Evolutionary conservation across 2,888 invertebrate genomes (phyloP), one percentile per base, ranked within the genome.

Genomic region (Ectobius pallidus): DNA sequence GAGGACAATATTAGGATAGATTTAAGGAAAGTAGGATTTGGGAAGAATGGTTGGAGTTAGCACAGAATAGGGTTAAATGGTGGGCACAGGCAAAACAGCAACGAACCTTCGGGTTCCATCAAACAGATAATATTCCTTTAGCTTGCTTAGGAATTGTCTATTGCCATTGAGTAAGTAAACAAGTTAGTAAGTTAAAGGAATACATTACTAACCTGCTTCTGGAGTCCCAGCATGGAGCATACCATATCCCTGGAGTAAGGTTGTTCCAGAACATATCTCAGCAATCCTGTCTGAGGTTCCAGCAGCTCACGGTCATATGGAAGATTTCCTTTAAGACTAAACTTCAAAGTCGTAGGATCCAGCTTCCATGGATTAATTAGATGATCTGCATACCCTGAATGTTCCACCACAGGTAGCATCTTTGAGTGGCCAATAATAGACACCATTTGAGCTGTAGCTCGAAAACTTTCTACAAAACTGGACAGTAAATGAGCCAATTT

Each of bases 171-270:
- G n/a, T n/a, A n/a, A n/a, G 34, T 34, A 34, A 6, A 34, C 11
- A 34, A 34, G 7, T 34, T 34, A 34, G 11, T 34, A 34, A 34
- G 34, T 34, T 34, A 11, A n/a, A n/a, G n/a, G n/a, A n/a, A n/a
- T n/a, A 1, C 9, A n/a, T 18, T 6, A 71, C 77, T 69, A 77
- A 91, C 91, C 85, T 96, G 96, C 81, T 97, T 97, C 80, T 95
- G 97, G 25, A 98, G 85, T 52, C 96, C 95, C 20, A 98, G 85
- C 93, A 98, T 97, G 2, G 93, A 93, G 78, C 95, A 96, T 7
- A 97, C 95, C 94, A 97, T 96, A 80, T 98, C 98, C 77, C 96
- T 87, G 1, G 96, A 97, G 82, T 97, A 98, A 0, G 97, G 96
- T 81, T 98, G 97, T 80, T 96, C 95, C 16, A 98, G 83, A 30